These are phyloP conservation scores for Lithobius niger DNA, from an alignment of 1,140 invertebrate species.

Conservation along the genomic window DNA sequence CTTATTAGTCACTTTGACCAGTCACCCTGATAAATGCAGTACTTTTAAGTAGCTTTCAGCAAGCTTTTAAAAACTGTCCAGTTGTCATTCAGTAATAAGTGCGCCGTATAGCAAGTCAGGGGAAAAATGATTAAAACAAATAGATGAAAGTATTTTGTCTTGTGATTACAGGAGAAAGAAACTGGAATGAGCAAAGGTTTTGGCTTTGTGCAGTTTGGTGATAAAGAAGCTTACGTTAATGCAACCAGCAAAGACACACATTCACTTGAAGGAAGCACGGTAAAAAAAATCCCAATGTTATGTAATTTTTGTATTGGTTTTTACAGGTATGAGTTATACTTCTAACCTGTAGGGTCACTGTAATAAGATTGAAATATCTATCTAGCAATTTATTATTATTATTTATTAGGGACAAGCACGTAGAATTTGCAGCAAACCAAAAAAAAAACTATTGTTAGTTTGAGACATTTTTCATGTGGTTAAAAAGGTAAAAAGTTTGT, in stretches of 20 bases:
- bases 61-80: background rate
- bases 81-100: background rate
- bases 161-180: slow-evolving; percentile 11
- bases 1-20: no score
- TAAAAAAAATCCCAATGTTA: slow-evolving; percentile 1
- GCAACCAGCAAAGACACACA: slow-evolving; percentile 6
- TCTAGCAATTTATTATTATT: no score
- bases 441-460: no score
- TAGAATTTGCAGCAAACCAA: no score
- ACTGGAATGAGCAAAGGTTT: slow-evolving; percentile 12
- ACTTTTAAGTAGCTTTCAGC: background rate
- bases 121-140: background rate
- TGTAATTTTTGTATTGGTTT: no score
- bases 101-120: background rate
- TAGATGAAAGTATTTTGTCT: no score
- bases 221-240: slow-evolving; percentile 8
- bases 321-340: no score
- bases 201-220: slow-evolving; percentile 12
- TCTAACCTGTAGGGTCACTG: no score
- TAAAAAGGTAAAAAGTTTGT: no score
- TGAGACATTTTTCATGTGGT: no score
- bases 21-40: background rate
- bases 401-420: no score
- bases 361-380: no score
- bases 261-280: slow-evolving; percentile 9